These are phyloP conservation scores for Heteromurus nitidus DNA, from an alignment of 2,888 invertebrate genomes.

Conservation along the genomic window DNA sequence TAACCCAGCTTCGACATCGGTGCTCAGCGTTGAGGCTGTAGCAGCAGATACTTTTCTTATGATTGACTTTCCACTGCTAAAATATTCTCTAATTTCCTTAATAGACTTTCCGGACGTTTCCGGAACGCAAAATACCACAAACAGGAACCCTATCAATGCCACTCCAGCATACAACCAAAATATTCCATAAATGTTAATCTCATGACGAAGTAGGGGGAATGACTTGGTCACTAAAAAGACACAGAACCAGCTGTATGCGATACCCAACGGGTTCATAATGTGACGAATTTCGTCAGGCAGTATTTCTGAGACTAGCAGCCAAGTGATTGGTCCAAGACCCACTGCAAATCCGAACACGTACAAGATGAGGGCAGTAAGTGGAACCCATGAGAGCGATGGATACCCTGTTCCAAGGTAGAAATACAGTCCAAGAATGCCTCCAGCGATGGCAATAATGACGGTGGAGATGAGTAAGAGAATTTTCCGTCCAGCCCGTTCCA, in stretches of 20 bases:
- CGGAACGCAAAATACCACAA: conserved; percentile 68
- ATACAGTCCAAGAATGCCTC: conserved; percentile 54
- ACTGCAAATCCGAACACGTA: conserved; percentile 69
- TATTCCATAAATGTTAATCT: conserved; percentile 67
- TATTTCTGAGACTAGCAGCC: conserved; percentile 67
- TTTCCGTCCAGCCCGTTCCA: conserved; percentile 70
- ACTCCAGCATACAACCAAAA: conserved; percentile 66
- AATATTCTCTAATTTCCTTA: conserved; percentile 66
- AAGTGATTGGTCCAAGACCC: conserved; percentile 68
- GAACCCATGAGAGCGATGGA: conserved; percentile 60
- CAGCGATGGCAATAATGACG: conserved; percentile 47
- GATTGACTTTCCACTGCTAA: conserved; percentile 26
- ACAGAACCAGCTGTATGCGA: conserved; percentile 72
- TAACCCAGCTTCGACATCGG: not conserved
- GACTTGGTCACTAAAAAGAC: conserved; percentile 70
- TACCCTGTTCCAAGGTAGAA: conserved; percentile 61
- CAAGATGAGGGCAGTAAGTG: conserved; percentile 61
- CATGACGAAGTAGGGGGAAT: conserved; percentile 65
- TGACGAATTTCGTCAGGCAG: conserved; percentile 65
- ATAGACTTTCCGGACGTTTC: conserved; percentile 69
- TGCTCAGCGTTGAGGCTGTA: not conserved
- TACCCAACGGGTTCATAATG: conserved; percentile 66
- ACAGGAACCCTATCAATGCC: conserved; percentile 62
- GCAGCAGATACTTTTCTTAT: conserved; percentile 15
- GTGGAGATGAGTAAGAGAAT: conserved; percentile 62